Evolutionary conservation across 2,113 vertebrate genomes (phyloP), one percentile per base, ranked within the genome.

Genomic region (Dolichallabes microphthalmus): DNA sequence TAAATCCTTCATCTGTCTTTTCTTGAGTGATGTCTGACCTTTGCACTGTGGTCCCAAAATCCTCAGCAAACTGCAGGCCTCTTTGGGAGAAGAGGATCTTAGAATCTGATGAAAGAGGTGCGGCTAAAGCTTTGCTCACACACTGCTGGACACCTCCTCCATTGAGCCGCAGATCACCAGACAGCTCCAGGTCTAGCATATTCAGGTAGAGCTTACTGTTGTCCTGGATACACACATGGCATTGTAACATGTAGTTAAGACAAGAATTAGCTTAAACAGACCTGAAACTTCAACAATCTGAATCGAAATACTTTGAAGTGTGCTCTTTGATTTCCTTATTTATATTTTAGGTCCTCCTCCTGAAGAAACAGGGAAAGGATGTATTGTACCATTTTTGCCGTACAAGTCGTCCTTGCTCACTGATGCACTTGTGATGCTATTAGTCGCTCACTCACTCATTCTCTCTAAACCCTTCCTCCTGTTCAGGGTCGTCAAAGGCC

Each of bases 21-120:
- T 75, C 50, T 2, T 4, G 61, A 60, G 8, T 30, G 35, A 63
- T 5, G 50, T 80, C 86, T 87, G 25, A 96, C 96, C 95, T 96
- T 81, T 94, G 90, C 52, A 96, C 93, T 2, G 93, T 94, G 84
- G 89, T 92, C 77, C 95, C 94, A 71, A 95, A 95, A 86, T 97
- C 96, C 90, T 97, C 96, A 0, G 94, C 93, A 35, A 95, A 96
- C 88, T 97, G 95, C 14, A 96, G 93, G 60, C 95, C 92, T 84
- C 95, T 94, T 83, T 96, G 95, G 2, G 96, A 97, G 73, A 97
- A 93, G 64, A 94, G 85, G 68, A 95, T 92, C 84, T 96, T 96
- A 71, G 93, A 91, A 63, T 94, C 91, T 5, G 94, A 90, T 7
- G 93, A 90, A 20, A 97, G 94, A 11, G 94, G 92, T 69, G 96